Evolutionary conservation across 2,797 vertebrate genomes (phyloP).

Genomic region (Micrastur ruficollis): DNA sequence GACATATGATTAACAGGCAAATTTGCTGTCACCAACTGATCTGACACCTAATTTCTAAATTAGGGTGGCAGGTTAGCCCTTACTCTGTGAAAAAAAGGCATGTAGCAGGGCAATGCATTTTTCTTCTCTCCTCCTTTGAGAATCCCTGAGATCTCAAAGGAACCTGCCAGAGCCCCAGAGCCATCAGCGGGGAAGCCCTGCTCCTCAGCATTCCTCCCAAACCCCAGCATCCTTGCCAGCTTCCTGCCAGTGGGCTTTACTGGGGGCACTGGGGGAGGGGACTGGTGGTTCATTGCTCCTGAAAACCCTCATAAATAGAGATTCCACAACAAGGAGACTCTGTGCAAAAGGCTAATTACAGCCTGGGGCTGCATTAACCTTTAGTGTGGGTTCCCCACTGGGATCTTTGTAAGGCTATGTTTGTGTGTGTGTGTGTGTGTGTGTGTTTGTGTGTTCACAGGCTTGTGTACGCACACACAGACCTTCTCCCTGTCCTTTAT

Average conservation of each 20-base stretch:
- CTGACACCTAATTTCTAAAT: not conserved
- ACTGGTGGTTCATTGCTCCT: slow-evolving; percentile 10
- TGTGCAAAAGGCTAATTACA: slow-evolving; percentile 70
- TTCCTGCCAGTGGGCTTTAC: slow-evolving; percentile 60
- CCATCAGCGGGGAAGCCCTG: not conserved
- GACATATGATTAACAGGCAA: not conserved
- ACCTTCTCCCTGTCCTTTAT: slow-evolving; percentile 5
- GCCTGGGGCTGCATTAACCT: slow-evolving; percentile 69
- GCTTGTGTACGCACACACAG: not conserved
- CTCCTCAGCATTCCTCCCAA: not conserved
- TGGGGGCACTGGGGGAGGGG: slow-evolving; percentile 52
- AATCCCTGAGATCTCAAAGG: not conserved
- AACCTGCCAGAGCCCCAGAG: not conserved
- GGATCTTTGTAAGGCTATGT: slow-evolving; percentile 10
- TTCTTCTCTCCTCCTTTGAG: not conserved
- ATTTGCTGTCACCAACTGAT: not conserved
- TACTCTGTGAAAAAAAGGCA: not conserved
- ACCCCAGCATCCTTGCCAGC: not conserved
- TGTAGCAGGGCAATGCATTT: not conserved
- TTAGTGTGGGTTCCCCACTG: slow-evolving; percentile 56
- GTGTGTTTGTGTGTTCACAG: not conserved
- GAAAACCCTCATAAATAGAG: slow-evolving; percentile 58
- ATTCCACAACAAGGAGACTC: slow-evolving; percentile 66
- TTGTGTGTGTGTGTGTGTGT: not conserved
- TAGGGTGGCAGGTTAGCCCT: not conserved